These are phyloP conservation scores for Pilophorus perplexus DNA, from an alignment of 2,888 invertebrate genomes.

Conservation along the genomic window DNA sequence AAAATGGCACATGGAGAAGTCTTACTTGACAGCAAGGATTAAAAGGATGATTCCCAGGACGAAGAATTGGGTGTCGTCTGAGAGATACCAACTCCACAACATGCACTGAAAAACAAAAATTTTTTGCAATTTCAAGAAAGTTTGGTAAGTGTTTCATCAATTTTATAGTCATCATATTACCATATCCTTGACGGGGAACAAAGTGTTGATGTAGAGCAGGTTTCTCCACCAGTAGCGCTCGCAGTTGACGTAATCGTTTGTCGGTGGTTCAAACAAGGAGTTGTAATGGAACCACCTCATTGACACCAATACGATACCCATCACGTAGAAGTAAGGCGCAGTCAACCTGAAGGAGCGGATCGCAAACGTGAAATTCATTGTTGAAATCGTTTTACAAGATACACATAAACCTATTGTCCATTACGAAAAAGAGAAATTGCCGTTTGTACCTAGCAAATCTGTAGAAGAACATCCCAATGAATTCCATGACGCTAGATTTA, in stretches of 20 bases:
- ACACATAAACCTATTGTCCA: no score
- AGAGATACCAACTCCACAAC: slow-evolving; percentile 89
- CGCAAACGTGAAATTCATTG: no score
- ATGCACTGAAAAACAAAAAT: slow-evolving; percentile 65
- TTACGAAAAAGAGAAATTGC: no score
- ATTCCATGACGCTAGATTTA: slow-evolving; percentile 53
- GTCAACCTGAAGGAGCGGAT: slow-evolving; percentile 61
- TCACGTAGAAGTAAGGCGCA: slow-evolving; percentile 76
- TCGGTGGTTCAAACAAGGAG: slow-evolving; percentile 70
- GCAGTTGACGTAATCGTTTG: slow-evolving; percentile 70
- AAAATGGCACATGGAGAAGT: no score
- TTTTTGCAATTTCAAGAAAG: neutral
- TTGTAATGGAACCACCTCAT: slow-evolving; percentile 68
- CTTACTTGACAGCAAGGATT: slow-evolving; percentile 68
- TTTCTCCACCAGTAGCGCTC: slow-evolving; percentile 80
- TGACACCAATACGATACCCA: slow-evolving; percentile 70
- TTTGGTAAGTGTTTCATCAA: neutral
- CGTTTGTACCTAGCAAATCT: slow-evolving; percentile 56
- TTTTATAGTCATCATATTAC: slow-evolving; percentile 47
- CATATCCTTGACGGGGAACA: slow-evolving; percentile 69
- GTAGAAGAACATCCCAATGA: slow-evolving; percentile 59
- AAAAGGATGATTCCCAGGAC: slow-evolving; percentile 76
- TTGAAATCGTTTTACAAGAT: no score
- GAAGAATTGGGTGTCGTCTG: slow-evolving; percentile 85
- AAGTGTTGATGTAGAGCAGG: slow-evolving; percentile 76